Percentiles rank a stretch among this genome's conserved stretches.
These are phyloP conservation scores for Morpho achilles DNA, from an alignment of 2,888 invertebrate species.

Conservation along the genomic window DNA sequence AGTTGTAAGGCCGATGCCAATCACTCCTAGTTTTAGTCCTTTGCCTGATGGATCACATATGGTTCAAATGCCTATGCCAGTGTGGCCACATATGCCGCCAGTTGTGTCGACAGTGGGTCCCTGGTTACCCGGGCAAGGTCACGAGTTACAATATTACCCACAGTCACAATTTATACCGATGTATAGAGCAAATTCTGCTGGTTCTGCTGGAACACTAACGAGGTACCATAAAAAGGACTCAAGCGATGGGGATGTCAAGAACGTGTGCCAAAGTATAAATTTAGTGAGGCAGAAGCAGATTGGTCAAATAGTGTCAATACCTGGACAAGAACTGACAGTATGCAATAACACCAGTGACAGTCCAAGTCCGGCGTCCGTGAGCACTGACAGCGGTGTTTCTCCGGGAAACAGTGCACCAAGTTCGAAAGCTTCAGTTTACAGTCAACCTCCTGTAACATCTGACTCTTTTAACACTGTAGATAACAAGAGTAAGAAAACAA, in stretches of 20 bases:
- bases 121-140: conserved; percentile 59
- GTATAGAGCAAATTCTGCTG: conserved; percentile 69
- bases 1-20: conserved; percentile 55
- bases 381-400: conserved; percentile 68
- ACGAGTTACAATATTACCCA: conserved; percentile 70
- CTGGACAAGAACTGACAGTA: conserved; percentile 69
- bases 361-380: conserved; percentile 66
- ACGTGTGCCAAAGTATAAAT: conserved; percentile 76
- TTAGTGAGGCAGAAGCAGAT: conserved; percentile 74
- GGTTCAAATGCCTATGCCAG: conserved; percentile 67
- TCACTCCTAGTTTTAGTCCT: conserved; percentile 48
- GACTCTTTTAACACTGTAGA: conserved; percentile 47
- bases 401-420: conserved; percentile 66
- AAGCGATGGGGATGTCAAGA: conserved; percentile 54
- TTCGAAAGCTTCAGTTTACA: conserved; percentile 61
- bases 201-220: conserved; percentile 69
- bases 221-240: conserved; percentile 65
- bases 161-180: conserved; percentile 67
- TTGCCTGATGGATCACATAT: conserved; percentile 57
- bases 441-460: conserved; percentile 40
- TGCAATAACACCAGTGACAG: conserved; percentile 66
- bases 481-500: conserved; percentile 58
- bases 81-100: conserved; percentile 65
- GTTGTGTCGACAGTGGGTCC: conserved; percentile 61
- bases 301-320: conserved; percentile 69